Percentiles rank a stretch among this genome's conserved stretches.
phyloP scores from a whole-genome alignment of 2,888 invertebrate genomes.

The Lasioglossum malachurum region DNA sequence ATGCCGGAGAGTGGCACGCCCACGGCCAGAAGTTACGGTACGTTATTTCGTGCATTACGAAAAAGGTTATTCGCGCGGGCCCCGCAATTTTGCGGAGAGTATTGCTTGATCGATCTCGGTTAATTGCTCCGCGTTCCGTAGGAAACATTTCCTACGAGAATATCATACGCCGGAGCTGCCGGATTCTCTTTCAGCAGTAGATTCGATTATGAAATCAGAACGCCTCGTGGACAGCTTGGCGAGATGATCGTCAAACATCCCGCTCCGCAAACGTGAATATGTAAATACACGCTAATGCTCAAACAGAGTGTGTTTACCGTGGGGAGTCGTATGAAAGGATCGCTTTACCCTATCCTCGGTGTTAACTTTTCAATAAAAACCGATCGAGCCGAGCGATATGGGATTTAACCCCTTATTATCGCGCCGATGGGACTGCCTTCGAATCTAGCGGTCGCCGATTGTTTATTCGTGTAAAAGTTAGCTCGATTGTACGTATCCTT shows the following conservation, averaged over 20 bases:
- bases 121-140: conserved; percentile 45
- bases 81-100: conserved; percentile 25
- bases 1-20: conserved; percentile 69
- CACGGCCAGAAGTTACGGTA: conserved; percentile 70
- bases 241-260: conserved; percentile 40
- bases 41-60: conserved; percentile 69
- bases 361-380: conserved; percentile 42
- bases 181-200: not conserved
- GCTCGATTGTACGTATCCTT: too few species aligned
- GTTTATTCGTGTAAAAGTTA: not conserved
- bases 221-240: not conserved
- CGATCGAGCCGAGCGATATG: not conserved
- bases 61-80: conserved; percentile 58
- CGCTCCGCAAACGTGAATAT: conserved; percentile 52
- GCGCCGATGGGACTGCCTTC: not conserved
- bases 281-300: conserved; percentile 71
- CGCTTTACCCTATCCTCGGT: conserved; percentile 38
- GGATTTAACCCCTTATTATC: conserved; percentile 11
- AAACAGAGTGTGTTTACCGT: conserved; percentile 68
- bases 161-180: not conserved
- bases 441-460: not conserved
- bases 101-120: conserved; percentile 52
- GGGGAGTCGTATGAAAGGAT: conserved; percentile 54
- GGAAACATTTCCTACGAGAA: not conserved
- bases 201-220: conserved; percentile 4